Evolutionary conservation across 2,888 invertebrate species (phyloP).

Genomic region (Protophormia terraenovae): DNA sequence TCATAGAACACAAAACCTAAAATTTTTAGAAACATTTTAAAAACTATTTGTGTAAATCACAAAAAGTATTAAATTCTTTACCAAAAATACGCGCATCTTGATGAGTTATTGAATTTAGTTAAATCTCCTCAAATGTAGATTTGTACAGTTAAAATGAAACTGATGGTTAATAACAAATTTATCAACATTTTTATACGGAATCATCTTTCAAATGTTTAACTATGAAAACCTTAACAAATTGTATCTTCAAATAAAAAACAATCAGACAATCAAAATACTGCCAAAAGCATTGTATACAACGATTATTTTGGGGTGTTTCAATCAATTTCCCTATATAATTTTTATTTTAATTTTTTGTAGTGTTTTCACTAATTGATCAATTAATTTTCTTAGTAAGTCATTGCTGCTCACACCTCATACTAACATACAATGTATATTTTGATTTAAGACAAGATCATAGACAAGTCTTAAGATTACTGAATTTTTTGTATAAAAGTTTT

Average conservation of each 20-base stretch:
- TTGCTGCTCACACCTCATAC: conserved; percentile 3
- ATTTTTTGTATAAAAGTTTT: background rate
- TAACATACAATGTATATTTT: conserved; percentile 1
- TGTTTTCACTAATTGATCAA: conserved; percentile 41
- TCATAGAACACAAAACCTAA: conserved; percentile 73
- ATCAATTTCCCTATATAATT: conserved; percentile 36
- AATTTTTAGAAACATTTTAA: background rate
- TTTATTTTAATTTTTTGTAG: background rate
- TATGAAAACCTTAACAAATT: background rate
- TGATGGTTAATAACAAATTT: conserved; percentile 70
- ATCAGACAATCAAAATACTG: too few relatives aligned
- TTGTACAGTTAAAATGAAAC: conserved; percentile 67
- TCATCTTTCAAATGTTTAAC: conserved; percentile 7
- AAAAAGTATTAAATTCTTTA: conserved; percentile 64
- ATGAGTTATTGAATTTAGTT: conserved; percentile 44
- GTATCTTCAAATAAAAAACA: background rate
- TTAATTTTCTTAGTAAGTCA: conserved; percentile 37
- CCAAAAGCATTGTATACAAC: background rate
- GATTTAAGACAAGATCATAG: conserved; percentile 3
- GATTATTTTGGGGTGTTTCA: background rate
- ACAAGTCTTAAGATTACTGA: background rate
- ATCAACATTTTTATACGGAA: conserved; percentile 71
- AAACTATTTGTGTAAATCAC: background rate
- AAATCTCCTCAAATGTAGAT: conserved; percentile 69
- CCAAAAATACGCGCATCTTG: conserved; percentile 76